Evolutionary conservation across 2,888 invertebrate species (phyloP).

Genomic region (Drosophila phalerata): DNA sequence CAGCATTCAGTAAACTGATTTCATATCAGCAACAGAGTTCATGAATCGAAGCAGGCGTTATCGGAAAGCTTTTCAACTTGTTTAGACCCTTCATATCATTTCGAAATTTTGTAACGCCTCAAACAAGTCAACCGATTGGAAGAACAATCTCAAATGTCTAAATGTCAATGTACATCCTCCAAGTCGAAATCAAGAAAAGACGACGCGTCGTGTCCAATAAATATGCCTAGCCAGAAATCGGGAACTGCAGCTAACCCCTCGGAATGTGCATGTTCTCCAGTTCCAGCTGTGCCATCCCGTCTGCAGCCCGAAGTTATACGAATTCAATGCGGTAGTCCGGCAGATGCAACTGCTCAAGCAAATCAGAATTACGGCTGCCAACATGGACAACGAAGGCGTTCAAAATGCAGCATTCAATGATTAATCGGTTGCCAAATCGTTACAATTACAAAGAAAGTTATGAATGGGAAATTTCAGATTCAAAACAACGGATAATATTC

Average conservation of each 20-base stretch:
- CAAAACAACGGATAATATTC: no score
- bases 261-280: conserved; percentile 16
- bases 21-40: background rate
- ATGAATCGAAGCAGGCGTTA: conserved; percentile 30
- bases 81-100: background rate
- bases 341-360: background rate
- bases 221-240: background rate
- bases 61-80: background rate
- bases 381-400: background rate
- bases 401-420: conserved; percentile 43
- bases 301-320: conserved; percentile 33
- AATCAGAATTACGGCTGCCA: conserved; percentile 17
- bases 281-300: background rate
- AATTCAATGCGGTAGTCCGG: conserved; percentile 11
- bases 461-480: background rate
- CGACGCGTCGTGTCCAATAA: background rate
- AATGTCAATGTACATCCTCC: background rate
- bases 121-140: background rate
- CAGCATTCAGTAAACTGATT: conserved; percentile 28
- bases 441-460: background rate
- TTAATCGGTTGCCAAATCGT: background rate
- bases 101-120: conserved; percentile 1
- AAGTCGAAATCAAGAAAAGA: background rate
- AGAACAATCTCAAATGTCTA: conserved; percentile 13
- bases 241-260: background rate